phyloP scores from a whole-genome alignment of 2,888 invertebrate species.

The Fabriciana adippe region DNA sequence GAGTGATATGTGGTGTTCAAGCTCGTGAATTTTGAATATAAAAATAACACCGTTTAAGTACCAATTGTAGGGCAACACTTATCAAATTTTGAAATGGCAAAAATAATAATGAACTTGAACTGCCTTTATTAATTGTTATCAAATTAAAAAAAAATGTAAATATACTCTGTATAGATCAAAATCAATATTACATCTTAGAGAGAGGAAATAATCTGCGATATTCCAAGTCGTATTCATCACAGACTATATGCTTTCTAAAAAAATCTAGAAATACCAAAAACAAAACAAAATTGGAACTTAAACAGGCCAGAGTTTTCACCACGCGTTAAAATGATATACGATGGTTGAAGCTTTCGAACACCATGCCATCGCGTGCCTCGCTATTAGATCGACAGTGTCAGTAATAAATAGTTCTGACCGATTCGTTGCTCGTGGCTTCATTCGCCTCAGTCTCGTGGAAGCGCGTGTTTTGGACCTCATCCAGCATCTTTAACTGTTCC shows the following conservation, averaged over 20 bases:
- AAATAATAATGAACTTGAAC: slow-evolving; percentile 1
- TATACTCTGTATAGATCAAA: too few relatives aligned
- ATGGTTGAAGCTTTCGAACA: slow-evolving; percentile 35
- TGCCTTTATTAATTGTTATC: neutral
- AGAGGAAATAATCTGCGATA: too few relatives aligned
- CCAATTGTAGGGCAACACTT: slow-evolving; percentile 16
- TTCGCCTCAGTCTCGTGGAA: slow-evolving; percentile 61
- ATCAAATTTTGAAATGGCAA: neutral
- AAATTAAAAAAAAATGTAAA: too few relatives aligned
- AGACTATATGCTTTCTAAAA: neutral
- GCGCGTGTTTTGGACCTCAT: slow-evolving; percentile 63
- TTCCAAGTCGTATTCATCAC: neutral
- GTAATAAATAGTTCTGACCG: slow-evolving; percentile 67
- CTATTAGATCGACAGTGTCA: slow-evolving; percentile 43
- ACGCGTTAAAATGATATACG: slow-evolving; percentile 40
- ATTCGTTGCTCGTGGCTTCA: slow-evolving; percentile 58
- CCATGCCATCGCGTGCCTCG: slow-evolving; percentile 49
- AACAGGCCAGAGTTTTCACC: slow-evolving; percentile 39
- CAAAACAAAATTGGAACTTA: slow-evolving; percentile 29
- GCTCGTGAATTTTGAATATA: slow-evolving; percentile 38
- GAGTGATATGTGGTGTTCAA: slow-evolving; percentile 29
- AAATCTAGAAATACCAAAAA: neutral
- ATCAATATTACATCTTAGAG: too few relatives aligned
- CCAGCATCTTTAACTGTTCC: slow-evolving; percentile 67
- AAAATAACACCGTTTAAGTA: slow-evolving; percentile 31